These are phyloP conservation scores for Drosophila lacertosa DNA, from an alignment of 1,140 invertebrate species.

Conservation along the genomic window DNA sequence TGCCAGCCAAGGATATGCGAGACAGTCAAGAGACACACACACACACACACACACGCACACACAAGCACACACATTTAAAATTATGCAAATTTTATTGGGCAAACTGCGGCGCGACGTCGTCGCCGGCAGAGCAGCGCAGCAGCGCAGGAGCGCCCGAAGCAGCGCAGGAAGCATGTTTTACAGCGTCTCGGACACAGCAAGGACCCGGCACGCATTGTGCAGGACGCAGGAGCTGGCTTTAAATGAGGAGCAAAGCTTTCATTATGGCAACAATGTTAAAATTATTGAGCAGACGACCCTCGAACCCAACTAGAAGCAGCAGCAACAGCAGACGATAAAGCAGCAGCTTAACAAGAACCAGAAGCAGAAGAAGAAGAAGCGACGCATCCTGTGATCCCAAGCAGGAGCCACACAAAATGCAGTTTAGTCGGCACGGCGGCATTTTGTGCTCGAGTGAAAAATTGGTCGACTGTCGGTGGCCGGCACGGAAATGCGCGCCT, in stretches of 20 bases:
- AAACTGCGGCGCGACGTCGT: conserved; percentile 74
- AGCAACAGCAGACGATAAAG: conserved; percentile 5
- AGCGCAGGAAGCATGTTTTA: conserved; percentile 68
- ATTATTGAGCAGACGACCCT: conserved; percentile 73
- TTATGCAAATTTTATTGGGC: conserved; percentile 84
- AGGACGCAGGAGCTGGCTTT: conserved; percentile 55
- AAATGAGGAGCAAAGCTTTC: conserved; percentile 84
- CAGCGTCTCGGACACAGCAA: conserved; percentile 59
- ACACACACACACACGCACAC: conserved; percentile 33
- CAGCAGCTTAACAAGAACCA: too few relatives aligned
- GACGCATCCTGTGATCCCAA: conserved; percentile 24
- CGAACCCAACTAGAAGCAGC: conserved; percentile 23
- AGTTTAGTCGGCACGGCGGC: conserved; percentile 65
- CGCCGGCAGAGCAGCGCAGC: conserved; percentile 15
- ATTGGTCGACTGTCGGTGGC: conserved; percentile 57
- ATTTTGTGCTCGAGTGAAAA: conserved; percentile 73
- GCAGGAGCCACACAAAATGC: conserved; percentile 58
- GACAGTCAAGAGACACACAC: conserved; percentile 70
- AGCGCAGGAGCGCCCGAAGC: neutral
- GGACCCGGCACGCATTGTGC: conserved; percentile 52
- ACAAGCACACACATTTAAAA: conserved; percentile 72
- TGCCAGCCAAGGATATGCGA: conserved; percentile 70
- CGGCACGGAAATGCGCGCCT: conserved; percentile 77
- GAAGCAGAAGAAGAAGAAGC: conserved; percentile 1
- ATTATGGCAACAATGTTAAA: conserved; percentile 83